phyloP scores from a whole-genome alignment of 2,888 invertebrate species.

The Incurvaria masculella region DNA sequence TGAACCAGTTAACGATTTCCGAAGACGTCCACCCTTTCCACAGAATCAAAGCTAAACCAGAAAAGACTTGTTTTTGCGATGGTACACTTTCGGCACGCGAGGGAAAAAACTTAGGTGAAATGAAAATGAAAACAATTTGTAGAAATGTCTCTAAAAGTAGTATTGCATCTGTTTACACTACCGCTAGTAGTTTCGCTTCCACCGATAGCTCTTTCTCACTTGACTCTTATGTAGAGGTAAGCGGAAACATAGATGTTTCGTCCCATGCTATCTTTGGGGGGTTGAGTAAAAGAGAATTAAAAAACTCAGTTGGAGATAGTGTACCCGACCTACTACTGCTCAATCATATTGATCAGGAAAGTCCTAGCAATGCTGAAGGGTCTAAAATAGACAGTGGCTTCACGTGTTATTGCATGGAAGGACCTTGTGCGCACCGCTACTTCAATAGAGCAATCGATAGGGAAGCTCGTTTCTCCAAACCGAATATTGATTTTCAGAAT shows the following conservation, averaged over 20 bases:
- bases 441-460: not conserved
- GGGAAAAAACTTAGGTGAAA: too few relatives aligned
- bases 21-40: constrained; percentile 27
- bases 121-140: too few relatives aligned
- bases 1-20: constrained; percentile 23
- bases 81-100: too few relatives aligned
- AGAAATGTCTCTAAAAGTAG: not conserved
- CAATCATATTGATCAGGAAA: not conserved
- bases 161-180: not conserved
- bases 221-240: not conserved
- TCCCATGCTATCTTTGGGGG: not conserved
- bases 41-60: constrained; percentile 24
- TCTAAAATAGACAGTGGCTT: not conserved
- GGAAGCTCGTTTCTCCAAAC: not conserved
- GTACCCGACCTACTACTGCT: not conserved
- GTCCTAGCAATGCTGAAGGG: too few relatives aligned
- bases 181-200: not conserved
- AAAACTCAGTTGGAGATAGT: too few relatives aligned
- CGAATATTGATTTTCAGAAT: not conserved
- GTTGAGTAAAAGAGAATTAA: too few relatives aligned
- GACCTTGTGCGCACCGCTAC: not conserved
- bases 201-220: not conserved
- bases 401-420: not conserved
- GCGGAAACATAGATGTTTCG: not conserved
- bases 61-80: constrained; percentile 32